Evolutionary conservation across 2,797 vertebrate genomes (phyloP).

Genomic region (Sebastes vulpes): DNA sequence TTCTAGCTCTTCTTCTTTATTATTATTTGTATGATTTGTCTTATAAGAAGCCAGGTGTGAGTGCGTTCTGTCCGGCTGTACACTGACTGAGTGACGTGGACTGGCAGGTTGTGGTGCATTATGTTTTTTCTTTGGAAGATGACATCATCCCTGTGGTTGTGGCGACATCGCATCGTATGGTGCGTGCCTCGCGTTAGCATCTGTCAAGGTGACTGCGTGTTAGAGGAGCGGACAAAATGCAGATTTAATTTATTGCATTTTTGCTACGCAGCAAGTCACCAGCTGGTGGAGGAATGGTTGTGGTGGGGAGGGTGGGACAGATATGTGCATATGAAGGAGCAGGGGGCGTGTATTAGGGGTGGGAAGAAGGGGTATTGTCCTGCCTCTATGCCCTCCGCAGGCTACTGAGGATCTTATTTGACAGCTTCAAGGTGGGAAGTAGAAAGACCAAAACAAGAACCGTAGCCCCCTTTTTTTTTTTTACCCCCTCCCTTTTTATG

Average conservation of each 20-base stretch:
- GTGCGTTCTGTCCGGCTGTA: background rate
- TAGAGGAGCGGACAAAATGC: conserved; percentile 19
- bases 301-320: conserved; percentile 1
- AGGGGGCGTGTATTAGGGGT: conserved; percentile 77
- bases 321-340: conserved; percentile 54
- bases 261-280: conserved; percentile 69
- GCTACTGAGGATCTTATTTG: conserved; percentile 86
- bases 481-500: conserved; percentile 39
- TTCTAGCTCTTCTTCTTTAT: background rate
- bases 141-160: conserved; percentile 66
- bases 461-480: conserved; percentile 19
- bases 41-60: background rate
- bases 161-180: conserved; percentile 40
- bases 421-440: conserved; percentile 90
- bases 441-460: conserved; percentile 89
- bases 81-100: conserved; percentile 25
- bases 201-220: conserved; percentile 67
- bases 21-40: background rate
- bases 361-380: conserved; percentile 80
- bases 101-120: conserved; percentile 60
- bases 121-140: conserved; percentile 46
- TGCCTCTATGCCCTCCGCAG: conserved; percentile 82
- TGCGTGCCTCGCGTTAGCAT: background rate
- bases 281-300: conserved; percentile 62
- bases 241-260: conserved; percentile 54